A percentile compares a stretch with the other conserved stretches of the same genome.
These are phyloP conservation scores for Chrysemys picta DNA, from an alignment of 2,113 vertebrate species.

Conservation along the genomic window DNA sequence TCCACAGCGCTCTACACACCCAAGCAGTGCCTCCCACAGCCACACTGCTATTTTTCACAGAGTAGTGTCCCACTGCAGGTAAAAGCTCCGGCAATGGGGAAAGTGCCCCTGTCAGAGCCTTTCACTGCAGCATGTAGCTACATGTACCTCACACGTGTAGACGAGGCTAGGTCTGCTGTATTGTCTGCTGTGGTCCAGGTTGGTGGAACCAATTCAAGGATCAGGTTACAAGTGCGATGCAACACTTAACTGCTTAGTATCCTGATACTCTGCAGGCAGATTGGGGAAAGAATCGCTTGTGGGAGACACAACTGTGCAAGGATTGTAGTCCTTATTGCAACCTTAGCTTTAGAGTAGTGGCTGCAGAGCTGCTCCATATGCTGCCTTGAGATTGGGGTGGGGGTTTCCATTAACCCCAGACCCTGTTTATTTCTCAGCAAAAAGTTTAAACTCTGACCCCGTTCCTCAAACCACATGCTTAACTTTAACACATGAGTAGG, in stretches of 20 bases:
- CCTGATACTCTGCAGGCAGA: background rate
- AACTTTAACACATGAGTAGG: background rate
- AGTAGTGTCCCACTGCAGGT: no score
- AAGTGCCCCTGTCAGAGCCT: background rate
- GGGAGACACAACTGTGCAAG: background rate
- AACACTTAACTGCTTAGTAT: background rate
- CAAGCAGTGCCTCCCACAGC: background rate
- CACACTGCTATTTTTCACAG: background rate
- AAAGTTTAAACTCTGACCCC: background rate
- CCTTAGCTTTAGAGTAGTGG: background rate
- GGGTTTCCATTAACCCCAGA: background rate
- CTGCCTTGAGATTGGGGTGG: background rate
- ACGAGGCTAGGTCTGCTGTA: background rate
- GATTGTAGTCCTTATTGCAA: background rate
- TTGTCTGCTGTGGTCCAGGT: background rate
- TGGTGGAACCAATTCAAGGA: background rate
- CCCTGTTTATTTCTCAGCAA: background rate
- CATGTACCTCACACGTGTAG: no score
- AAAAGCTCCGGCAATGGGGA: no score
- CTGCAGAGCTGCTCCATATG: background rate
- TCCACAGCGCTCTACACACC: no score
- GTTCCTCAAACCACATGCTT: background rate
- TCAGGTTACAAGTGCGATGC: background rate
- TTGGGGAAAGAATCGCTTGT: rapidly evolving
- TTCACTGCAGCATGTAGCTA: background rate